phyloP scores from a whole-genome alignment of 2,888 invertebrate species.

The Dyspetes luteomarginatus region DNA sequence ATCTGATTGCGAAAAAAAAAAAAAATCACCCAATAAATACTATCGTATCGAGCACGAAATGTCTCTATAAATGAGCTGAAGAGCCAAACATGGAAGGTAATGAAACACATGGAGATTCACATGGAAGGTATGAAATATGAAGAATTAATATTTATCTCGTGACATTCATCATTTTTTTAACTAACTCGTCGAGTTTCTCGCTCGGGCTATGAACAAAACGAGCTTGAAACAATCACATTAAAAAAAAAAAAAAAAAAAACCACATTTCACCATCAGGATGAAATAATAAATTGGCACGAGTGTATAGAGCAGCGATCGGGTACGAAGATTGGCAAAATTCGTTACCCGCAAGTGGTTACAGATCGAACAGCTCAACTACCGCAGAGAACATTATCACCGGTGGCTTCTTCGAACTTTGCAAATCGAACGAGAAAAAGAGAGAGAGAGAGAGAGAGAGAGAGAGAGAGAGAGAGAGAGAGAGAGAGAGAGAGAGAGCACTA shows the following conservation, averaged over 20 bases:
- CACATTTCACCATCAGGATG: background rate
- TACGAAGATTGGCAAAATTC: constrained; percentile 37
- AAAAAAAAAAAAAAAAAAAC: background rate
- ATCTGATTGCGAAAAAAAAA: no score
- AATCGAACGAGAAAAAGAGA: constrained; percentile 31
- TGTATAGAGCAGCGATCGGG: background rate
- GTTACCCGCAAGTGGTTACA: constrained; percentile 8
- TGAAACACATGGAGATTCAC: no score
- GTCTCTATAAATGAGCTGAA: no score
- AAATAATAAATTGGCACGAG: constrained; percentile 45
- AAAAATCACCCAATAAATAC: no score
- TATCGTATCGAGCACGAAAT: no score
- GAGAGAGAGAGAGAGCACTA: constrained; percentile 20
- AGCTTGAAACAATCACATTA: background rate
- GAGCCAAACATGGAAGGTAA: no score
- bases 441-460: background rate
- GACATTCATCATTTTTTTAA: no score
- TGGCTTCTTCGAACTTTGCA: constrained; percentile 51
- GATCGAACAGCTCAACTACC: constrained; percentile 43
- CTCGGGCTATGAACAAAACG: no score
- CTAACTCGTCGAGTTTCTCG: no score
- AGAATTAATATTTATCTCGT: no score
- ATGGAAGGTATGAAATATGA: no score
- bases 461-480: background rate
- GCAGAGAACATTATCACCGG: constrained; percentile 50